These are phyloP conservation scores for Nemurella pictetii DNA, from an alignment of 2,888 invertebrate species.

Conservation along the genomic window DNA sequence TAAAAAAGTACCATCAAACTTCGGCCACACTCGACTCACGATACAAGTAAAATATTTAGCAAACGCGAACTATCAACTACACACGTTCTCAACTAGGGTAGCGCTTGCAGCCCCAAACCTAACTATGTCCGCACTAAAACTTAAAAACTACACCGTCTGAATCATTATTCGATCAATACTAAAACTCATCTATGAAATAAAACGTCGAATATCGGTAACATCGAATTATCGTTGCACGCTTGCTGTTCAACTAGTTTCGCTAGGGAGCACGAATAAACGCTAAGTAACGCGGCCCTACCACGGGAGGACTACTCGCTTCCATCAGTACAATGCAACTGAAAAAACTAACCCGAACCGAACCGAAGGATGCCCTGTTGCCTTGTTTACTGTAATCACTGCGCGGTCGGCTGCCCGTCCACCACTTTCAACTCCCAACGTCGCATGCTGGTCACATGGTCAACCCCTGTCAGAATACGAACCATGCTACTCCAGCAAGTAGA, in stretches of 20 bases:
- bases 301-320: conserved; percentile 8
- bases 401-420: not conserved
- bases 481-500: no score
- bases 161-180: not conserved
- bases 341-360: conserved; percentile 23
- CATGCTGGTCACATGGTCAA: not conserved
- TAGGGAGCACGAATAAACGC: not conserved
- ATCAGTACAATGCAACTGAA: conserved; percentile 20
- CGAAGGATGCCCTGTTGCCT: conserved; percentile 12
- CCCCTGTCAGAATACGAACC: not conserved
- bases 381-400: not conserved
- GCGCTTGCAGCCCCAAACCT: not conserved
- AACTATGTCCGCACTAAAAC: not conserved
- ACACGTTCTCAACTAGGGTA: not conserved
- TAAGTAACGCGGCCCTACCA: not conserved
- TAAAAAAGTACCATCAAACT: not conserved
- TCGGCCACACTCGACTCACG: not conserved
- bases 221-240: no score
- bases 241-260: no score
- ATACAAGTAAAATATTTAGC: not conserved
- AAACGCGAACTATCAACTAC: not conserved
- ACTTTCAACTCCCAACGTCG: not conserved
- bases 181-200: not conserved
- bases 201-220: no score
- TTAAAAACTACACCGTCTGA: not conserved